Evolutionary conservation across 2,888 invertebrate genomes (phyloP).

Genomic region (Dynastes hyllus): DNA sequence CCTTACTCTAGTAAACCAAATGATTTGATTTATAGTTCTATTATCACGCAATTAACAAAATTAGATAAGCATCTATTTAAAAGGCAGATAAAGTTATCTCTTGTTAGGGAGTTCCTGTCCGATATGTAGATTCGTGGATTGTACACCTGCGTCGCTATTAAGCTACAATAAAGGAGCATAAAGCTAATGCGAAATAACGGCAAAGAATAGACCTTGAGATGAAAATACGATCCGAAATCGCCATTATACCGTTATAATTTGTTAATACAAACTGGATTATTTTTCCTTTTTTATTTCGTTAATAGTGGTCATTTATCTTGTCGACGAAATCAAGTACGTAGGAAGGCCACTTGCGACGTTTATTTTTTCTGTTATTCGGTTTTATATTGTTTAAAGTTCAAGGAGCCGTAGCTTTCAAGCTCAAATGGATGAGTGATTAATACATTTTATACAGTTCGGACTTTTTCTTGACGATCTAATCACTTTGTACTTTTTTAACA

Average conservation of each 20-base stretch:
- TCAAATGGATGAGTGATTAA: slow-evolving; percentile 24
- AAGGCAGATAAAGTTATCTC: no score
- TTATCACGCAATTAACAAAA: no score
- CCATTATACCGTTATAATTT: slow-evolving; percentile 36
- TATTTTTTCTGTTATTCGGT: neutral
- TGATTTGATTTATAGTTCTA: no score
- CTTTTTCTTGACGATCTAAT: neutral
- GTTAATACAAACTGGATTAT: slow-evolving; percentile 24
- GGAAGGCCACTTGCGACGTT: slow-evolving; percentile 23
- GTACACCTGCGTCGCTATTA: no score
- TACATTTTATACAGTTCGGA: neutral
- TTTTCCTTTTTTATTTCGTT: slow-evolving; percentile 24
- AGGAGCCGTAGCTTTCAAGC: slow-evolving; percentile 27
- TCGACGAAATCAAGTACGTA: slow-evolving; percentile 11
- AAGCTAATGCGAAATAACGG: slow-evolving; percentile 24
- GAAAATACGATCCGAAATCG: slow-evolving; percentile 7
- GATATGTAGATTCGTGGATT: no score
- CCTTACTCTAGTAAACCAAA: no score
- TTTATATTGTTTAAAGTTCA: slow-evolving; percentile 37
- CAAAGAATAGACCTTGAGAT: slow-evolving; percentile 39
- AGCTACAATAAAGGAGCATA: neutral
- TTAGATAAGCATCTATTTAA: no score
- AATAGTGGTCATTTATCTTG: slow-evolving; percentile 11
- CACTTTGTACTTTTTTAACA: neutral
- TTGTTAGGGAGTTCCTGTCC: no score